A percentile compares a stretch with the other conserved stretches of the same genome.
These are phyloP conservation scores for Ondatra zibethicus DNA, from an alignment of 2,113 vertebrate genomes.

Conservation along the genomic window DNA sequence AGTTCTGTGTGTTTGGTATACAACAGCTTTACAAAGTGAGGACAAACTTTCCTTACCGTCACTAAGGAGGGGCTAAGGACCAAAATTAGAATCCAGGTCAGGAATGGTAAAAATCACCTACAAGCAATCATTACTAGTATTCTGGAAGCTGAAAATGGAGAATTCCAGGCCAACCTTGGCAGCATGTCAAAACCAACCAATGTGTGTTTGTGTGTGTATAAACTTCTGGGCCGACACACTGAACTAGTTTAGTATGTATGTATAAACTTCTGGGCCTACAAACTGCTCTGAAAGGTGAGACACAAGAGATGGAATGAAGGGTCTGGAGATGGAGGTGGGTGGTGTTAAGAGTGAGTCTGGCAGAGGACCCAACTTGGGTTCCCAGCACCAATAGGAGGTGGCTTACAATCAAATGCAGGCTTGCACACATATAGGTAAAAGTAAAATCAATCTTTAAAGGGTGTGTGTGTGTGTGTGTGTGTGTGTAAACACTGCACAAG, in stretches of 20 bases:
- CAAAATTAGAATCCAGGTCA: conserved; percentile 26
- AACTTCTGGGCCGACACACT: background rate
- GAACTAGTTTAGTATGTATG: background rate
- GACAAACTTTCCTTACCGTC: background rate
- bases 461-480: background rate
- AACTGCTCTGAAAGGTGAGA: background rate
- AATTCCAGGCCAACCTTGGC: too few relatives aligned
- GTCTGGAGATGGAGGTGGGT: background rate
- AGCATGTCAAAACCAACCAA: background rate
- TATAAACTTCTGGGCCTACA: background rate
- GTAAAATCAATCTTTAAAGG: background rate
- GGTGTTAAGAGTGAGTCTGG: background rate
- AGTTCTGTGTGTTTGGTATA: background rate
- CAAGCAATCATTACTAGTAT: background rate
- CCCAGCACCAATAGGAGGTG: background rate
- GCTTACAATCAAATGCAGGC: background rate
- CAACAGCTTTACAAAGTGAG: background rate
- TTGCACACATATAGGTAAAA: background rate
- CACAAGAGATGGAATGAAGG: background rate
- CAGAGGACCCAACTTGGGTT: background rate
- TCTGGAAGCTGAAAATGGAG: background rate
- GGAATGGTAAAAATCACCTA: background rate
- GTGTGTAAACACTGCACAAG: background rate
- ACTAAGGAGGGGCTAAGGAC: background rate
- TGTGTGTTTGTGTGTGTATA: background rate